A percentile compares a stretch with the other conserved stretches of the same genome.
These are phyloP conservation scores for Dendroctonus ponderosae DNA, from an alignment of 1,140 invertebrate genomes.

Conservation along the genomic window DNA sequence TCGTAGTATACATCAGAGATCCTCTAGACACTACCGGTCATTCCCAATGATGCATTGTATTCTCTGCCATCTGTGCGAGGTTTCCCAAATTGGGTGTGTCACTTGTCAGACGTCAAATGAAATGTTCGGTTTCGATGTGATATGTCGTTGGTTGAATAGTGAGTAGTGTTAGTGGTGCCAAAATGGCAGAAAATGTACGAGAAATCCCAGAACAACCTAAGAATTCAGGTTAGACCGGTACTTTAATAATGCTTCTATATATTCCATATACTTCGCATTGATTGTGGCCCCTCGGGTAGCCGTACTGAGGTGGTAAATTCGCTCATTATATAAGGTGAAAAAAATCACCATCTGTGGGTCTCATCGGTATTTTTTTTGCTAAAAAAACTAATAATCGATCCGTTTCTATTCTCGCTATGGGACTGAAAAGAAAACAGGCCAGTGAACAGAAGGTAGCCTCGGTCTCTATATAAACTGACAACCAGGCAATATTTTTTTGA, in stretches of 20 bases:
- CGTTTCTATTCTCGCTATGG: background rate
- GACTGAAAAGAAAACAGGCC: background rate
- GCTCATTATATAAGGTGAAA: constrained; percentile 43
- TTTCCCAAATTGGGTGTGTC: too few species aligned
- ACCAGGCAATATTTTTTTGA: constrained; percentile 30
- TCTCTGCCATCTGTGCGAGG: too few species aligned
- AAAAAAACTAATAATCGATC: constrained; percentile 18
- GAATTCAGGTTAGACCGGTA: constrained; percentile 55
- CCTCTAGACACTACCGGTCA: too few species aligned
- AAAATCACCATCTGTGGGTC: constrained; percentile 44
- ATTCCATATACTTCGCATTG: background rate
- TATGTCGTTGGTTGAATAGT: constrained; percentile 37
- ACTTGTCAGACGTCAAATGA: constrained; percentile 20
- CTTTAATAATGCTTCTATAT: constrained; percentile 8
- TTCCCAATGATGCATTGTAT: too few species aligned
- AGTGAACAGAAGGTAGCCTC: constrained; percentile 3
- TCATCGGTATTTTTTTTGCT: constrained; percentile 11
- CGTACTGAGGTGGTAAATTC: constrained; percentile 13
- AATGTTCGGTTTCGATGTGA: constrained; percentile 32
- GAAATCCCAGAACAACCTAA: constrained; percentile 57
- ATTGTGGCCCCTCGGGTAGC: background rate
- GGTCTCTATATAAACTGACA: constrained; percentile 28
- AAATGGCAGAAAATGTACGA: constrained; percentile 63
- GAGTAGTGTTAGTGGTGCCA: constrained; percentile 47
- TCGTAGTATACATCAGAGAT: too few species aligned